A percentile compares a stretch with the other conserved stretches of the same genome.
These are phyloP conservation scores for Neogale vison DNA, from an alignment of 2,113 vertebrate genomes.

Conservation along the genomic window DNA sequence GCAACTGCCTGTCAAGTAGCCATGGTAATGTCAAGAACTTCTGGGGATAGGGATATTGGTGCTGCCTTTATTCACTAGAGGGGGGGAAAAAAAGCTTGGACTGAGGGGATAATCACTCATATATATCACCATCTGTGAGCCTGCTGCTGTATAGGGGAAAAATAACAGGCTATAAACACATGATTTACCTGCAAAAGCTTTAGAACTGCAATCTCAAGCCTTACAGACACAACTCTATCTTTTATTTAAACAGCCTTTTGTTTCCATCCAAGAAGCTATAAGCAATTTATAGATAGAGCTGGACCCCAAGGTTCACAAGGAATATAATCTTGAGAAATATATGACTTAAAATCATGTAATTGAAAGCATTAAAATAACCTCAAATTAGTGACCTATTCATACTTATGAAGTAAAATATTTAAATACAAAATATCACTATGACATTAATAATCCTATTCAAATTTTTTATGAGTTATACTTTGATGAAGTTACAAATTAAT, in stretches of 20 bases:
- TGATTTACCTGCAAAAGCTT: constrained; percentile 20
- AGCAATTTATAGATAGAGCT: neutral
- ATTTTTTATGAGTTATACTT: constrained; percentile 18
- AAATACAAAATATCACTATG: constrained; percentile 13
- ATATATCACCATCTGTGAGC: neutral
- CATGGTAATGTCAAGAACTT: neutral
- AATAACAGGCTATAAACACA: constrained; percentile 39
- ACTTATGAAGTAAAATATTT: constrained; percentile 34
- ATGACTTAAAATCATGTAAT: neutral
- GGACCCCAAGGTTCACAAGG: neutral
- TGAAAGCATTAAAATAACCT: neutral
- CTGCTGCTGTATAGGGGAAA: neutral
- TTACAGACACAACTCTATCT: neutral
- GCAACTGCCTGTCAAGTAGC: neutral
- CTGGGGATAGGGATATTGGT: neutral
- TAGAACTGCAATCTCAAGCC: neutral
- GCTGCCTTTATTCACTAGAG: neutral
- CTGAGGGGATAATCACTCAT: neutral
- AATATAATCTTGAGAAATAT: constrained; percentile 23
- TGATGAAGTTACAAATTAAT: neutral
- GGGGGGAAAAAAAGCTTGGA: neutral
- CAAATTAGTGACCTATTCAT: neutral
- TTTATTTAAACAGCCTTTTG: constrained; percentile 57
- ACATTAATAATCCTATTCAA: constrained; percentile 24
- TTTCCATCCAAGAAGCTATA: constrained; percentile 18